Percentiles rank a stretch among this genome's conserved stretches.
phyloP scores from a whole-genome alignment of 2,888 invertebrate genomes.

The Sphaerophoria rueppellii region DNA sequence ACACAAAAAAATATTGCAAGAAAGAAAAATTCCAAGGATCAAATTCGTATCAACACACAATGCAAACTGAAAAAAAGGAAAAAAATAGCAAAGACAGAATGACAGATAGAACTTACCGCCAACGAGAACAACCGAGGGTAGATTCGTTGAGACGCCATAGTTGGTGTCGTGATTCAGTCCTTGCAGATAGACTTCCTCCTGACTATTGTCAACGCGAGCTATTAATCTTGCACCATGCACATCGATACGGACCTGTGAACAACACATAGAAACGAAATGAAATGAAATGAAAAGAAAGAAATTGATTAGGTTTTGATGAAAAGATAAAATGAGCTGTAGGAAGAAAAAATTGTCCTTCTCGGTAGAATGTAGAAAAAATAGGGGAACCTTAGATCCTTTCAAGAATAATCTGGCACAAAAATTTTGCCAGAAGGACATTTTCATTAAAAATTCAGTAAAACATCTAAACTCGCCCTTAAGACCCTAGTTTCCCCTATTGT shows the following conservation, averaged over 20 bases:
- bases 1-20: background rate
- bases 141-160: constrained; percentile 93
- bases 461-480: too few relatives aligned
- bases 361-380: constrained; percentile 4
- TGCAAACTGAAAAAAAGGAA: too few relatives aligned
- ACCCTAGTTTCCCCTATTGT: background rate
- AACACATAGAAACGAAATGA: constrained; percentile 33
- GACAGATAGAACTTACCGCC: constrained; percentile 86
- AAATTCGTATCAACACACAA: constrained; percentile 7
- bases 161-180: constrained; percentile 92
- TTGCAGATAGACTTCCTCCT: constrained; percentile 91
- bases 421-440: too few relatives aligned
- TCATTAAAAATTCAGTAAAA: too few relatives aligned
- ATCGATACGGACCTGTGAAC: constrained; percentile 88
- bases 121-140: constrained; percentile 93
- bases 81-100: background rate
- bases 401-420: too few relatives aligned
- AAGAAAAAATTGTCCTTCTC: background rate
- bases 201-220: constrained; percentile 92
- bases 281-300: constrained; percentile 27
- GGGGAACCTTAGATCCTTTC: background rate
- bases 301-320: constrained; percentile 63
- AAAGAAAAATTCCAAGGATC: constrained; percentile 6
- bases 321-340: constrained; percentile 40
- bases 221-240: constrained; percentile 92